Percentiles rank a stretch among this genome's conserved stretches.
Evolutionary conservation across 1,140 invertebrate genomes (phyloP).

Genomic region (Phenacoccus solenopsis): DNA sequence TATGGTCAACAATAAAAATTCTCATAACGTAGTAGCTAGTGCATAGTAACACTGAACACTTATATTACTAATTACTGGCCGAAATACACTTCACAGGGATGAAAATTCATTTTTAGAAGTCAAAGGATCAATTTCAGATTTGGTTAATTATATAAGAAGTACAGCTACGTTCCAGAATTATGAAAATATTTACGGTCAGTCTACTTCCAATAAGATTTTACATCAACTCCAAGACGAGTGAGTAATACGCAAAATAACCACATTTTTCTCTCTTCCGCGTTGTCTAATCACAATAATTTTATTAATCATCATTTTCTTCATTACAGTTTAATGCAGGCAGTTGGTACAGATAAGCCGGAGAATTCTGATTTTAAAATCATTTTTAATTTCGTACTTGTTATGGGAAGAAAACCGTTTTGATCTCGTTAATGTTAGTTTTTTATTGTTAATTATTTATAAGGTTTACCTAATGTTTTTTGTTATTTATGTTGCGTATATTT

Average conservation of each 20-base stretch:
- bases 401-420: constrained; percentile 22
- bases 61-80: too few relatives aligned
- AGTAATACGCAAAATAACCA: neutral
- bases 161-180: constrained; percentile 26
- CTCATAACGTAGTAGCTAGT: too few relatives aligned
- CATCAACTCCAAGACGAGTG: constrained; percentile 24
- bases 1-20: too few relatives aligned
- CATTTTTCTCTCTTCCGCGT: neutral
- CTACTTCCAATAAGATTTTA: constrained; percentile 20
- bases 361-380: constrained; percentile 9
- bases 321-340: constrained; percentile 11
- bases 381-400: constrained; percentile 18
- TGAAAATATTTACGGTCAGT: constrained; percentile 21
- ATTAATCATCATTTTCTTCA: neutral
- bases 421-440: neutral
- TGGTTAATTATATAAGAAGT: constrained; percentile 24
- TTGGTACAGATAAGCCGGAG: neutral
- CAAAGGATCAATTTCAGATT: constrained; percentile 21
- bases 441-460: neutral
- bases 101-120: constrained; percentile 19
- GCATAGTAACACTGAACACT: too few relatives aligned
- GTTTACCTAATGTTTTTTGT: neutral
- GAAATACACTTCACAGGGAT: too few relatives aligned
- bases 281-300: neutral
- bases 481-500: too few relatives aligned